phyloP scores from a whole-genome alignment of 2,888 invertebrate genomes.

The Helobdella robusta region DNA sequence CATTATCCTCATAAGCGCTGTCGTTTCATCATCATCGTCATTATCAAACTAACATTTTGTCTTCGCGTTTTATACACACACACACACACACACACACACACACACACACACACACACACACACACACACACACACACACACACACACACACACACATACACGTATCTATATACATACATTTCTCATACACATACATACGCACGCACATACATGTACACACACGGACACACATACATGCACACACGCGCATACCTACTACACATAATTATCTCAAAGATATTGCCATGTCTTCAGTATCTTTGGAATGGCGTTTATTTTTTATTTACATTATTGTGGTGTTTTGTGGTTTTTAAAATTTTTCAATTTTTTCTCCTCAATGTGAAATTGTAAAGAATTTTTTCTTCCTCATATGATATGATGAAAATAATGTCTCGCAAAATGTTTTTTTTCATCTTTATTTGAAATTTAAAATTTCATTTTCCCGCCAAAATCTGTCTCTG shows the following conservation, averaged over 20 bases:
- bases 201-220: neutral
- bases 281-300: no score
- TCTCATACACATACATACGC: neutral
- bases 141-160: no score
- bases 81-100: neutral
- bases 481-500: no score
- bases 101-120: no score
- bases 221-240: neutral
- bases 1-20: no score
- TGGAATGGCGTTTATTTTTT: no score
- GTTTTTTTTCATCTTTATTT: neutral
- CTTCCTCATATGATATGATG: no score
- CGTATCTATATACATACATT: neutral
- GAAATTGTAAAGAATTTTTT: conserved; percentile 23
- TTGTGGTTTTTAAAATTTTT: conserved; percentile 13
- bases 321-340: conserved; percentile 18
- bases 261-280: no score
- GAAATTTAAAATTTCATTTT: neutral
- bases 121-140: no score
- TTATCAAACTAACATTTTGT: neutral
- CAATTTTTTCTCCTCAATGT: conserved; percentile 23
- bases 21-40: no score
- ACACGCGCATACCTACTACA: no score
- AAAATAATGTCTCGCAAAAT: neutral
- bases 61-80: neutral